Conservation (phyloP, 2,113 vertebrate genomes). For the Vulpes ferrilata region DNA sequence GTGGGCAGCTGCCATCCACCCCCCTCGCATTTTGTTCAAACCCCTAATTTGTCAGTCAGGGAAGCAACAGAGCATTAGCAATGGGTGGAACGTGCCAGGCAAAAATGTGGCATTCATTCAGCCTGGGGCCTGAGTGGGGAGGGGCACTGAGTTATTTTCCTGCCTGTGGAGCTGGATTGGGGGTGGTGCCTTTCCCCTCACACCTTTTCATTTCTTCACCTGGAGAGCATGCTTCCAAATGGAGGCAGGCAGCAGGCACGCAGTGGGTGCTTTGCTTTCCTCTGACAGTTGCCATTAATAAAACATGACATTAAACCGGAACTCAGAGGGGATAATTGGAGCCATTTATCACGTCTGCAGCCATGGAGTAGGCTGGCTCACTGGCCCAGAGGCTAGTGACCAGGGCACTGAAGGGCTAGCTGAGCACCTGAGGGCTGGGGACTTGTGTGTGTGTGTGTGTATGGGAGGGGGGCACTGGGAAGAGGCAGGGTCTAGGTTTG, state of each 20-base stretch:
- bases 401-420: constrained; percentile 51
- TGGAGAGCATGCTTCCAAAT: neutral
- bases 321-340: constrained; percentile 85
- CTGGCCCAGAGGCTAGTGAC: constrained; percentile 39
- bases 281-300: constrained; percentile 88
- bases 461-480: neutral
- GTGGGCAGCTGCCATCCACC: constrained; percentile 66
- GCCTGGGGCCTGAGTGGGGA: neutral
- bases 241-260: neutral
- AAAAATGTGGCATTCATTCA: neutral
- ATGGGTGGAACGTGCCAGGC: constrained; percentile 23
- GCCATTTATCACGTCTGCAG: constrained; percentile 84
- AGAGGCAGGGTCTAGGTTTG: neutral
- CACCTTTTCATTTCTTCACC: neutral
- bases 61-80: constrained; percentile 69
- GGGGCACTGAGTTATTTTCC: constrained; percentile 50
- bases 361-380: neutral
- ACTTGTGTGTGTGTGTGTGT: too few relatives aligned
- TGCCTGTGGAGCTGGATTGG: neutral
- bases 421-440: neutral
- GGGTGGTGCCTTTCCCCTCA: neutral
- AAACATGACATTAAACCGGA: constrained; percentile 87
- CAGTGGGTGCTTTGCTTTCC: constrained; percentile 86
- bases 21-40: constrained; percentile 66
- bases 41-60: constrained; percentile 82